These are phyloP conservation scores for Pinctada fucata DNA, from an alignment of 2,888 invertebrate species.

Conservation along the genomic window DNA sequence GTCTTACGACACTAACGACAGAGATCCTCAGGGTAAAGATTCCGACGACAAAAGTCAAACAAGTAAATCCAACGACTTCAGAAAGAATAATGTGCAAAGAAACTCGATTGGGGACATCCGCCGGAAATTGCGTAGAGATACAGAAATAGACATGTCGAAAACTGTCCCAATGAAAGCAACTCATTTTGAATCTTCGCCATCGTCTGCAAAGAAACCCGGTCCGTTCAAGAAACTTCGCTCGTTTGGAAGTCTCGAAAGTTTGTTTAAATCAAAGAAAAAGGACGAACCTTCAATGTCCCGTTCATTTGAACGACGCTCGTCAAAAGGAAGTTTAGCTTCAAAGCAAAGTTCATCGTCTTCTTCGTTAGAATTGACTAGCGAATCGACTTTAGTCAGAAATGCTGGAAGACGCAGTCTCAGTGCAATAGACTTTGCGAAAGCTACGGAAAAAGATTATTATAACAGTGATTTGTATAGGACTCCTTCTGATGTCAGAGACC, in stretches of 20 bases:
- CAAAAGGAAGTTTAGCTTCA: not conserved
- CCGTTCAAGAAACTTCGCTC: constrained; percentile 53
- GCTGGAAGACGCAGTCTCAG: constrained; percentile 41
- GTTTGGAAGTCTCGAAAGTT: constrained; percentile 60
- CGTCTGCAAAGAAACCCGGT: constrained; percentile 26
- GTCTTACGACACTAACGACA: not conserved
- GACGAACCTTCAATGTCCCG: constrained; percentile 39
- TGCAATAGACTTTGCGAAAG: constrained; percentile 51
- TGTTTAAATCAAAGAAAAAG: constrained; percentile 51
- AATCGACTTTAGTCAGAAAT: not conserved
- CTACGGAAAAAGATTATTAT: constrained; percentile 42
- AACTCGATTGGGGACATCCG: constrained; percentile 58
- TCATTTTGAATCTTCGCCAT: constrained; percentile 48
- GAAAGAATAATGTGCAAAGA: constrained; percentile 32
- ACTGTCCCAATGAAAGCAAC: constrained; percentile 54
- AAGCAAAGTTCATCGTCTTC: not conserved
- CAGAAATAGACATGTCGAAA: constrained; percentile 47
- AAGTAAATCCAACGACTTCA: not conserved
- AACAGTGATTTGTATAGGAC: constrained; percentile 53
- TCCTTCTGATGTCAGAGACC: constrained; percentile 65
- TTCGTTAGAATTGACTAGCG: not conserved
- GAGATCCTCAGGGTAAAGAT: constrained; percentile 19
- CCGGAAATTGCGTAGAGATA: constrained; percentile 48
- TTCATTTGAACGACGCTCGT: constrained; percentile 38
- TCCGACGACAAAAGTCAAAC: not conserved